Base-by-base conservation (phyloP, 2,888 invertebrate genomes). In the Parelbella ahira region DNA sequence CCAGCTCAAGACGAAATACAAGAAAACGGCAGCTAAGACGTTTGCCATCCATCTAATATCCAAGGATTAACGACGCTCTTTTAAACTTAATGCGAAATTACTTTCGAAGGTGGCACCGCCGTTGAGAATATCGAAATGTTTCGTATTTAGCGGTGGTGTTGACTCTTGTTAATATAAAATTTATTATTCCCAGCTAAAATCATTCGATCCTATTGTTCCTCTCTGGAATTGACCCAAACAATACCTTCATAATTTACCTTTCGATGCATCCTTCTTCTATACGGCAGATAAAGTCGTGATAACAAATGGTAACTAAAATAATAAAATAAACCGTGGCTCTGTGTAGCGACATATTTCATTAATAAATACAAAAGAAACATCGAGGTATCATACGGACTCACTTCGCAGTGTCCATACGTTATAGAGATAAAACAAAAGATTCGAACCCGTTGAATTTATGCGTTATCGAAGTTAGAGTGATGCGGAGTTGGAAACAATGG, bases 261-360 rank as follows among this genome's bases (percentile, higher is more conserved):
- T 77, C 80, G 79, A 83, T 72, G 70, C 77, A 76, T 75, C 78
- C 71, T 71, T 73, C 70, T 75, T 70, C 79, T 77, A 54, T 50
- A 78, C 74, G 63, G 63, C 70, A 82, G 86, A 86, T 86, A 84
- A 83, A 86, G 78, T 84, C 86, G 83, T 87, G 84, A 87, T 84
- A 87, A 87, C 82, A 79, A 84, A 86, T 84, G 82, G 81, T 83
- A 81, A 86, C 83, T 84, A 83, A 86, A 84, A 84, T 83, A 86
- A 86, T 81, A 86, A 83, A 84, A 86, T 82, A 82, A 82, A 63
- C 76, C 66, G 58, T 67, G 58, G 65, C 65, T 45, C 51, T 68
- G 71, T 70, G 70, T 70, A 81, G 82, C 83, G 84, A 84, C 84
- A 86, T 87, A 87, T 87, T 87, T 86, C 83, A 87, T 86, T 87